Base-by-base conservation (phyloP, 2,113 vertebrate genomes). In the Platichthys flesus region DNA sequence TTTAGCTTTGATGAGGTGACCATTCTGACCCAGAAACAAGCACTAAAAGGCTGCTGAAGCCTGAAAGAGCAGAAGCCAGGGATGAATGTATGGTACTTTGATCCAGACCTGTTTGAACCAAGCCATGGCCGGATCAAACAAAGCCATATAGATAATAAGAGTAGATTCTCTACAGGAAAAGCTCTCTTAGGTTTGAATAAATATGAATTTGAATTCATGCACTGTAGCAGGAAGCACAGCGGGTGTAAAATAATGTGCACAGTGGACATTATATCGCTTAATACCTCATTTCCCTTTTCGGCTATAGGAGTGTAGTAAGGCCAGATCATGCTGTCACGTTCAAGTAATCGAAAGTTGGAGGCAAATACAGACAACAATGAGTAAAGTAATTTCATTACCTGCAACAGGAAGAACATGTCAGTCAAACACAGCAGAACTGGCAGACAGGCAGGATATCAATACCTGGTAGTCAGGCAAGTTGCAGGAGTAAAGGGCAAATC, bases 61-160 rank as follows among this genome's bases (percentile, higher is more conserved):
- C 45, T 10, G 45, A 18, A 51, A 51, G 49, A 54, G 51, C 20
- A 54, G 20, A 54, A n/a, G 20, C 62, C 57, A 61, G 54, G 78
- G 7, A 83, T 88, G 72, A 81, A 70, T 86, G 23, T 62, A 73
- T 58, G 63, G 24, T 54, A 71, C 83, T 87, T 84, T 83, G 78
- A 80, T 80, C 52, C 67, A 82, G 61, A 52, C 67, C 7, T 54
- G 18, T 21, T 54, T 54, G 51, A 54, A 20, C 51, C 51, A 9
- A 54, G 20, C 8, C 20, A 9, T n/a, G 20, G 77, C 67, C 64
- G 78, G 56, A 88, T 31, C 31, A 31, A 31, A 31, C 31, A 31
- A 31, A 31, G 6, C 31, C 31, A 31, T 31, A 31, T 7, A 31
- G 31, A 31, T 31, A 6, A 31, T 5, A 31, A 31, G 31, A 31